Base-by-base conservation (phyloP, 2,888 invertebrate species). In the Pheosia gnoma region DNA sequence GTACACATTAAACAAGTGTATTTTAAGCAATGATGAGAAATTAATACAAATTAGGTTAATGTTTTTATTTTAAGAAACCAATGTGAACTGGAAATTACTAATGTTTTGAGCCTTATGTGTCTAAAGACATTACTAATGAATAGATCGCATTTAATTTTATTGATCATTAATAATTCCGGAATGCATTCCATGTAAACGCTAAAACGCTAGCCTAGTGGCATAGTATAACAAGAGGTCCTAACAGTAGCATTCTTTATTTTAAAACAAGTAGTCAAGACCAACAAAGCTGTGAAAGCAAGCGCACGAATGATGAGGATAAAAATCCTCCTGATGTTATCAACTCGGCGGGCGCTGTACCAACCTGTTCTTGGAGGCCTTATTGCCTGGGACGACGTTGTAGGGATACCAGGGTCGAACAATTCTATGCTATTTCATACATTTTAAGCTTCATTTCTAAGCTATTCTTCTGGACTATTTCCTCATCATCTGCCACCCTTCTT, bases 21-120 rank as follows among this genome's bases (percentile, higher is more conserved):
- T 76, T 78, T 81, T 81, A 75, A 76, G 71, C 72, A 59, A 70
- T 69, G 59, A 70, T 75, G 72, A 74, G 65, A 78, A 79, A 60
- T 66, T 69, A 82, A 82, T 85, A 88, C 87, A 87, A 88, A 87
- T 85, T 88, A 87, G 84, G 60, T 81, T 79, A 76, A 58, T 67
- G 73, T 77, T 77, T 73, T 70, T 59, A 70, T 77, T 79, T 75
- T 74, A 74, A 71, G 72, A 62, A 73, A 25, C 25, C 25, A 25
- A 63, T 74, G 74, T 75, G 77, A 74, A 79, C 76, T 77, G 72
- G 71, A 71, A 74, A 72, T 74, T 70, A 59, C 58, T 39, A 55
- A 13, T 55, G 39, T 55, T 55, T 55, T 55, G 47, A 47, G 45
- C 11, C 11, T 11, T 47, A 47, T 36, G 3, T 55, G 39, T 8